Evolutionary conservation across 2,888 invertebrate genomes (phyloP), one percentile per base, ranked within the genome.

Genomic region (Cantharis flavilabris): DNA sequence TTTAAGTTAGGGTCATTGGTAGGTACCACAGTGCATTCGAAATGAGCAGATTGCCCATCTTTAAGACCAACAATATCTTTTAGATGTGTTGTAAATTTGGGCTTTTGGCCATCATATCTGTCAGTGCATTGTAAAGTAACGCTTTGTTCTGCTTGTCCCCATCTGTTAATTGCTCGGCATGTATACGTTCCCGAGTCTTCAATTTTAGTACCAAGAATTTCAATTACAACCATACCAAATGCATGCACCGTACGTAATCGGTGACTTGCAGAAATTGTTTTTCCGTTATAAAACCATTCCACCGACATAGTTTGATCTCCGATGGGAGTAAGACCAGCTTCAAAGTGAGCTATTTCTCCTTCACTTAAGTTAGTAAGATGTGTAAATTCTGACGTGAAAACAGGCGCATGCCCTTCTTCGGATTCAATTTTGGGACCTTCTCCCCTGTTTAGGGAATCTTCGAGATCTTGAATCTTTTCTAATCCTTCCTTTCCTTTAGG

Each of bases 271-370:
- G 95, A 95, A 79, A 97, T 90, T 1, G 95, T 90, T 87, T 97
- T 94, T 30, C 96, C 97, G 87, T 99, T 97, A 87, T 96, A 97
- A 92, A 97, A 97, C 97, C 97, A 98, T 90, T 98, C 97, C 73
- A 98, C 96, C 26, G 94, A 93, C 97, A 98, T 97, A 23, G 95
- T 95, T 88, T 97, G 96, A 85, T 97, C 97, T 11, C 97, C 97
- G 70, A 96, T 94, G 11, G 99, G 99, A 71, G 97, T 95, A 9
- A 99, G 91, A 70, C 96, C 97, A 62, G 98, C 98, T 90, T 99
- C 99, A 88, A 98, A 98, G 88, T 99, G 98, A 82, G 98, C 98
- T 82, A 98, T 95, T 89, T 99, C 97, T 76, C 98, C 98, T 89
- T 99, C 99, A 63, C 94, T 94, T 70, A 99, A 91, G 84, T 96